A percentile compares a stretch with the other conserved stretches of the same genome.
phyloP scores from a whole-genome alignment of 2,113 vertebrate species.

The Neolamprologus longior region DNA sequence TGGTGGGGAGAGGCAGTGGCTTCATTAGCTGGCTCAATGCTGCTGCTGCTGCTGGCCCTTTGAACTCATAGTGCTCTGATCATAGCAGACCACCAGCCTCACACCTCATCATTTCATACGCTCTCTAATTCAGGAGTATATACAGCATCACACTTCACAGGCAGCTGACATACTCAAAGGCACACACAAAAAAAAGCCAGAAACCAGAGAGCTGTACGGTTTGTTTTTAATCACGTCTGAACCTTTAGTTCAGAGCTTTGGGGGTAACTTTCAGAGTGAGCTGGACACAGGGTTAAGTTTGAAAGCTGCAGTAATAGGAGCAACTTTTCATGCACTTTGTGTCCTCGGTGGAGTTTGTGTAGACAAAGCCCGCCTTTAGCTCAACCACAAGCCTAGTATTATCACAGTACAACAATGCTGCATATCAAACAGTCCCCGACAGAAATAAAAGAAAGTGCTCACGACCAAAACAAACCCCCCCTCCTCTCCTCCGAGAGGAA shows the following conservation, averaged over 20 bases:
- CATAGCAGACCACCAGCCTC: slow-evolving; percentile 65
- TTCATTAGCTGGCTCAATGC: slow-evolving; percentile 67
- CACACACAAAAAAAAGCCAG: slow-evolving; percentile 23
- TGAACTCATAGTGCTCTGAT: slow-evolving; percentile 70
- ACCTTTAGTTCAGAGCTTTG: background rate
- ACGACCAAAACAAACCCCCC: slow-evolving; percentile 40
- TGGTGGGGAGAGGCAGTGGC: slow-evolving; percentile 47
- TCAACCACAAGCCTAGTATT: slow-evolving; percentile 59
- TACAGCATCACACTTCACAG: slow-evolving; percentile 47
- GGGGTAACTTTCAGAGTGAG: slow-evolving; percentile 5
- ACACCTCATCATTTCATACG: slow-evolving; percentile 71
- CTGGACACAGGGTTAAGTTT: slow-evolving; percentile 42
- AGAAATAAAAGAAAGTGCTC: slow-evolving; percentile 46
- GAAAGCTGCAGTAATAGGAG: slow-evolving; percentile 27
- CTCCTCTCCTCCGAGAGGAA: background rate
- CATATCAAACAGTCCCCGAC: slow-evolving; percentile 69
- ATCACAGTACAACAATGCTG: slow-evolving; percentile 69
- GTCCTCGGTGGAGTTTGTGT: slow-evolving; percentile 49
- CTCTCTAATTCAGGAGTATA: slow-evolving; percentile 61
- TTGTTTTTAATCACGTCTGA: slow-evolving; percentile 47
- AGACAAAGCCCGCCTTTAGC: slow-evolving; percentile 69
- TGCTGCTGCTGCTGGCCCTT: slow-evolving; percentile 42
- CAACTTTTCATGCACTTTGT: slow-evolving; percentile 65
- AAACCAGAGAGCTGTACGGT: slow-evolving; percentile 13
- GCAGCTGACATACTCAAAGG: slow-evolving; percentile 38